Base-by-base conservation (phyloP, 1,140 invertebrate genomes). In the Ruditapes philippinarum region DNA sequence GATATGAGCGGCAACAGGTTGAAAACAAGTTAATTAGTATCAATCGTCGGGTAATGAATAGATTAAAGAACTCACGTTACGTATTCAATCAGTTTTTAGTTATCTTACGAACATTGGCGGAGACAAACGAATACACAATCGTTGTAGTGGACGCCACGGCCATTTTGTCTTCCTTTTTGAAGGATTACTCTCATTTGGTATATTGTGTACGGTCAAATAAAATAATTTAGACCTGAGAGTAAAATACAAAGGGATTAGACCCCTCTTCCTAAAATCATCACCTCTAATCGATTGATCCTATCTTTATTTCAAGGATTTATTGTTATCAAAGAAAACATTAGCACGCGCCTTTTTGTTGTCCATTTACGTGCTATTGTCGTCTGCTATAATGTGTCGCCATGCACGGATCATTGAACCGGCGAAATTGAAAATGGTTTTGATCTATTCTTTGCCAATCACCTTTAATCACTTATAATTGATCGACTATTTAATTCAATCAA, bases 401-500 rank as follows among this genome's bases (percentile, higher is more conserved):
- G 5, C 31, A 65, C 51, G 70, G 73, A 78, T 86, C 74, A 60
- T 11, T 62, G 84, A 62, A 54, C n/a, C 74, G 85, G 60, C 28
- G 76, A 88, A 87, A 49, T 86, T 33, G 31, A 19, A 62, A 45
- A 38, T 22, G 14, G n/a, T 51, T 78, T 86, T 78, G 82, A 76
- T 78, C 84, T 68, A 54, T 86, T 86, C 42, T 86, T 54, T 86
- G 7, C 36, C 51, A 40, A 68, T 88, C 76, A 88, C 60, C 40
- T 88, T 88, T 88, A 88, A 88, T 80, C 85, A 70, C 42, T 9
- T 65, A 60, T 88, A 80, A 88, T 88, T 88, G 85, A 80, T 88
- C 54, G 70, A 19, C 60, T 57, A 88, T 88, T 88, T 79, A 88
- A 88, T 80, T 70, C 85, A 88, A 88, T 88, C 57, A 70, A 70